A percentile compares a stretch with the other conserved stretches of the same genome.
These are phyloP conservation scores for Macrotus californicus DNA, from an alignment of 2,113 vertebrate species.

Conservation along the genomic window DNA sequence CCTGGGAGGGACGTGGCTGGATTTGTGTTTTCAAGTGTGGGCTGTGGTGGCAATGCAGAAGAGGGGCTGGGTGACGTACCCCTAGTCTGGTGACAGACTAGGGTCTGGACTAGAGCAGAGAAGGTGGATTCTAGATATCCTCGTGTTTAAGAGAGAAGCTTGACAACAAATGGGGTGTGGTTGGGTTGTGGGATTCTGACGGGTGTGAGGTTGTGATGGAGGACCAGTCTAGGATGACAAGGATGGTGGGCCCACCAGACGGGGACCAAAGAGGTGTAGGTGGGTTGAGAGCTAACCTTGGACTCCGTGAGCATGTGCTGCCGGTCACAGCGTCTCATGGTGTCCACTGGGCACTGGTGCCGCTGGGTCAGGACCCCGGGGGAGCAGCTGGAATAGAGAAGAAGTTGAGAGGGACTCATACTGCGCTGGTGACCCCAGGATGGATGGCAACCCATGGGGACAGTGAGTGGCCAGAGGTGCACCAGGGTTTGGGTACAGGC, in stretches of 20 bases:
- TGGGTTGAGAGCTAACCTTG: neutral
- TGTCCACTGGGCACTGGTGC: fast-evolving
- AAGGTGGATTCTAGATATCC: neutral
- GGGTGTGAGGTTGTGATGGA: neutral
- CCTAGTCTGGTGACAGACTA: neutral
- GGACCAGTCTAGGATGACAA: neutral
- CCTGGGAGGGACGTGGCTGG: fast-evolving
- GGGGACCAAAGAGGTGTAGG: fast-evolving
- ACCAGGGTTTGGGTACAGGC: neutral
- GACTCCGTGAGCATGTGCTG: fast-evolving
- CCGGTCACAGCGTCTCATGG: too few relatives aligned
- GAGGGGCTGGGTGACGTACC: fast-evolving
- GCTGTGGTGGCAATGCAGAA: too few relatives aligned
- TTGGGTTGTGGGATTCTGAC: neutral
- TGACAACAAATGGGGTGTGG: neutral
- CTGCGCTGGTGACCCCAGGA: fast-evolving
- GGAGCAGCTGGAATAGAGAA: neutral
- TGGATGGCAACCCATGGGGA: fast-evolving
- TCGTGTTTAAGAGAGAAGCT: neutral
- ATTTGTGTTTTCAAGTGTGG: neutral
- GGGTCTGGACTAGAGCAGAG: neutral
- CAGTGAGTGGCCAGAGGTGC: fast-evolving
- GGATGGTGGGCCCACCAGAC: neutral
- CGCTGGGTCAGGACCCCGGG: neutral
- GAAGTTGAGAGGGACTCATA: neutral